These are phyloP conservation scores for Avahi laniger DNA, from an alignment of 2,797 vertebrate species.

Conservation along the genomic window DNA sequence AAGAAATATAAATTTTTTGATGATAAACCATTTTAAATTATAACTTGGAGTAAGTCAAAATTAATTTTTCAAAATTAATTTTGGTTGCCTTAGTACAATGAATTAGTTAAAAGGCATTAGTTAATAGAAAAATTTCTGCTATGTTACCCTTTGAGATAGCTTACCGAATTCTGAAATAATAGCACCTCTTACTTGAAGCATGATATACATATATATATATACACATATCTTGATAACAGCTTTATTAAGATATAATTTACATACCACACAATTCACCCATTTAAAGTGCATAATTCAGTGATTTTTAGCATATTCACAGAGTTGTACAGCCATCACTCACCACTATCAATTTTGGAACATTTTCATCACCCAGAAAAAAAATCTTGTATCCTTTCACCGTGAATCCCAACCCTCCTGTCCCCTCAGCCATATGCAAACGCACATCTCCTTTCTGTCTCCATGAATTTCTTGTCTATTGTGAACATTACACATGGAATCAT, in stretches of 20 bases:
- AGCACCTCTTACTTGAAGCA: not conserved
- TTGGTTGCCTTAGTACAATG: not conserved
- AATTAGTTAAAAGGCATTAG: not conserved
- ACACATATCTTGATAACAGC: not conserved
- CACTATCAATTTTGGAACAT: slow-evolving; percentile 1
- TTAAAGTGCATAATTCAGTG: not conserved
- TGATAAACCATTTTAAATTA: slow-evolving; percentile 6
- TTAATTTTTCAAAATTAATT: not conserved
- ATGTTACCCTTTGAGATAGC: not conserved
- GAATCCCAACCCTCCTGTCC: not conserved
- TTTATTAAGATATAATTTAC: not conserved
- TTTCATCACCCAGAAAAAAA: not conserved
- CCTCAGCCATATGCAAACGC: not conserved
- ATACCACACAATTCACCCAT: not conserved
- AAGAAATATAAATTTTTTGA: not conserved
- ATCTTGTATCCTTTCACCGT: not conserved
- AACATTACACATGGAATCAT: not conserved
- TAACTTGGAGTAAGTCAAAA: slow-evolving; percentile 20
- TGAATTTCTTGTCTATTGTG: not conserved
- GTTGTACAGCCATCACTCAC: not conserved
- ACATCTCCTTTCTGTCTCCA: not conserved
- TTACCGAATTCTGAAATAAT: slow-evolving; percentile 9
- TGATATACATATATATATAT: not conserved
- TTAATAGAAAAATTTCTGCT: not conserved
- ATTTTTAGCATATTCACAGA: not conserved